A percentile compares a stretch with the other conserved stretches of the same genome.
phyloP scores from a whole-genome alignment of 2,113 vertebrate genomes.

The Dipodomys spectabilis region DNA sequence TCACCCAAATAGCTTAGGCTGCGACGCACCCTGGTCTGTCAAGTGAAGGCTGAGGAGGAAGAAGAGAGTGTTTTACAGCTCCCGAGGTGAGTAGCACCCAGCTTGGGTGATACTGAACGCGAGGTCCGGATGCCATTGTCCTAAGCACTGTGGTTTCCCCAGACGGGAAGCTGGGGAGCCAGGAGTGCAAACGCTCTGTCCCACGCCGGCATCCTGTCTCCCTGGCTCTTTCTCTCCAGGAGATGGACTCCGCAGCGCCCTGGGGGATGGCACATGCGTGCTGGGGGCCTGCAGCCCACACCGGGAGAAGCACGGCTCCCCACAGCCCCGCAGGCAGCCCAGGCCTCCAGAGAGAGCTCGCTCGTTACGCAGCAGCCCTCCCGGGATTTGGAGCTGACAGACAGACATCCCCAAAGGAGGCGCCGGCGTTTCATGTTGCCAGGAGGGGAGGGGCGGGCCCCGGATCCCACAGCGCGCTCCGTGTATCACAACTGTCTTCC shows the following conservation, averaged over 20 bases:
- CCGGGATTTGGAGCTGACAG: not conserved
- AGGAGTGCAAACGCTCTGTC: rapidly evolving
- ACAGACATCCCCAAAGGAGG: not conserved
- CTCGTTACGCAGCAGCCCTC: not conserved
- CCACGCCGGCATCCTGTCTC: no score
- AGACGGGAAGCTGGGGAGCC: not conserved
- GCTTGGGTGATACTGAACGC: no score
- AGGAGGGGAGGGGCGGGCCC: not conserved
- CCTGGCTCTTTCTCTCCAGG: not conserved
- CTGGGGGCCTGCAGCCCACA: not conserved
- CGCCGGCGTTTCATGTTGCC: not conserved
- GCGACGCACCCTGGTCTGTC: not conserved
- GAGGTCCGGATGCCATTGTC: not conserved
- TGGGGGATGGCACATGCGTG: no score
- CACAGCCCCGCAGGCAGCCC: not conserved
- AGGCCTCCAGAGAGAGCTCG: no score
- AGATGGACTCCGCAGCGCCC: no score
- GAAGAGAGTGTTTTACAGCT: not conserved
- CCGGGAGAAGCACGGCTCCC: not conserved
- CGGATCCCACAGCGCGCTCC: not conserved
- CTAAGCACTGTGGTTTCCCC: not conserved
- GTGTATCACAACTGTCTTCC: not conserved
- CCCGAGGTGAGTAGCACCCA: not conserved
- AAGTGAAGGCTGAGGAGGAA: not conserved
- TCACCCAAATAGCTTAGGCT: not conserved